Conservation (phyloP, 1,140 invertebrate species). For the Chymomyza costata region DNA sequence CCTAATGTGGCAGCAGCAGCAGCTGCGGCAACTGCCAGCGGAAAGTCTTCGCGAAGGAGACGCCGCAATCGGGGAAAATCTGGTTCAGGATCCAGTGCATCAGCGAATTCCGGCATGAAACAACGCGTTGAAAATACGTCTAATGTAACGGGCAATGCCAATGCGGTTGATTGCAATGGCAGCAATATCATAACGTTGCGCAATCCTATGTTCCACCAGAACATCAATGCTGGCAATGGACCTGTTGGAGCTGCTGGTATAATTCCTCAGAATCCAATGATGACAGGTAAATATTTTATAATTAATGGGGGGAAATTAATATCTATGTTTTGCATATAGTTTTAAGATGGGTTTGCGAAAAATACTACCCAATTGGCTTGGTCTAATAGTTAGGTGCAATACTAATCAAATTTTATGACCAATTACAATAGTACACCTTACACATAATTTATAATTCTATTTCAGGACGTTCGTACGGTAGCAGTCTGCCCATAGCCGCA, state of each 20-base stretch:
- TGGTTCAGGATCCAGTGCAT: constrained; percentile 13
- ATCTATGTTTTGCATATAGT: no score
- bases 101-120: constrained; percentile 2
- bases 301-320: no score
- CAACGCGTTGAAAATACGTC: constrained; percentile 4
- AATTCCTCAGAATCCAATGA: constrained; percentile 48
- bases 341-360: no score
- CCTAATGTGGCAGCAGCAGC: constrained; percentile 23
- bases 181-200: constrained; percentile 84
- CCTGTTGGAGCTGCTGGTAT: constrained; percentile 23
- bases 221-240: constrained; percentile 34
- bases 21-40: constrained; percentile 30
- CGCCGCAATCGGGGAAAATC: constrained; percentile 80
- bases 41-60: constrained; percentile 77
- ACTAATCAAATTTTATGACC: no score
- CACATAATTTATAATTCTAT: not conserved
- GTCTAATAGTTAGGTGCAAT: no score
- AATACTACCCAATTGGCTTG: no score
- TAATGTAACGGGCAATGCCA: constrained; percentile 37
- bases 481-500: constrained; percentile 36
- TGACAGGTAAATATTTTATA: constrained; percentile 53
- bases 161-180: no score
- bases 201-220: constrained; percentile 83
- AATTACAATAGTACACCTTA: no score
- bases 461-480: constrained; percentile 41